Conservation (phyloP, 2,113 vertebrate genomes). For the Crotalus helleri region DNA sequence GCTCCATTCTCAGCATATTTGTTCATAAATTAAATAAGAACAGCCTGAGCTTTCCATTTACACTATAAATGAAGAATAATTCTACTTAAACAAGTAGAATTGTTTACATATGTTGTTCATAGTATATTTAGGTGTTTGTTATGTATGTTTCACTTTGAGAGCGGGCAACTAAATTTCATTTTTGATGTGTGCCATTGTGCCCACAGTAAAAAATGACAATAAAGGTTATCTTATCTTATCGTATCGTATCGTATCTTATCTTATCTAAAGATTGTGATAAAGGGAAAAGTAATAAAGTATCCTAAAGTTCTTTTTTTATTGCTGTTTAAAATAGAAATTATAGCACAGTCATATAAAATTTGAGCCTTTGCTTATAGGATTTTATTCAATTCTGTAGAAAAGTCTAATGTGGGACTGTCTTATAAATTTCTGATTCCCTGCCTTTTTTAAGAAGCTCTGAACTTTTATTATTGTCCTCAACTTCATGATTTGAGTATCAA, state of each 20-base stretch:
- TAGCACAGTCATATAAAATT: neutral
- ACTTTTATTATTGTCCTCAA: neutral
- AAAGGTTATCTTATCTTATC: too few relatives aligned
- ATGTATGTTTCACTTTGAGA: too few relatives aligned
- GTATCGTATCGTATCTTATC: too few relatives aligned
- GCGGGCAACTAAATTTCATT: too few relatives aligned
- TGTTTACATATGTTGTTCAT: too few relatives aligned
- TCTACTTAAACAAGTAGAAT: conserved; percentile 1
- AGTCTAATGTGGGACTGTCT: neutral
- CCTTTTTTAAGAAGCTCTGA: neutral
- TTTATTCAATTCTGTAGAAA: neutral
- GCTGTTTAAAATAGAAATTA: neutral
- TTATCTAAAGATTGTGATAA: neutral
- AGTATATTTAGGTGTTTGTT: too few relatives aligned
- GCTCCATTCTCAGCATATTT: neutral
- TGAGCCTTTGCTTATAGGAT: neutral
- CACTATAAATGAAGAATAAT: conserved; percentile 24
- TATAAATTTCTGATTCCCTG: neutral
- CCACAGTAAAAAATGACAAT: too few relatives aligned
- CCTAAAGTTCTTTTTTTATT: neutral
- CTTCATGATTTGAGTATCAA: conserved; percentile 46
- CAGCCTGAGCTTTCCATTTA: neutral
- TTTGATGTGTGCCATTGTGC: too few relatives aligned
- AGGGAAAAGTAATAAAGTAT: neutral
- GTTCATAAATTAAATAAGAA: neutral